Evolutionary conservation across 2,113 vertebrate genomes (phyloP).

Genomic region (Apodemus sylvaticus): DNA sequence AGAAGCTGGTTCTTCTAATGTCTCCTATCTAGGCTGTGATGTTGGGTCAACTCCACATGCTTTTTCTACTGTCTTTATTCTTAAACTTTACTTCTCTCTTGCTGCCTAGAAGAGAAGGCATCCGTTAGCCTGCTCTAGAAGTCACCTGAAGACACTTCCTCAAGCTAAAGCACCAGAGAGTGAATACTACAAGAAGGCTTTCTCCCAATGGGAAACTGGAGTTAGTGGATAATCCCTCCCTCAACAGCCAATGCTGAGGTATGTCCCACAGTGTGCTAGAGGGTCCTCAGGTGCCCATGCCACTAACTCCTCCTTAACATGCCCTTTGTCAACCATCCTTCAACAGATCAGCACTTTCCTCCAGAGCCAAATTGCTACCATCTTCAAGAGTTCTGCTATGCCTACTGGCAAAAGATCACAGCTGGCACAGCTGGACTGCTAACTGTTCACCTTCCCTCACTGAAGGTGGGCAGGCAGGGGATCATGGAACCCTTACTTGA

Average conservation of each 20-base stretch:
- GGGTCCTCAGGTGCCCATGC: neutral
- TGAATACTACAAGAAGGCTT: neutral
- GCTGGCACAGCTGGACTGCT: neutral
- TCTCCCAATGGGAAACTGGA: neutral
- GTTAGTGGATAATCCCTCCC: too few relatives aligned
- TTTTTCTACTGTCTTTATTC: neutral
- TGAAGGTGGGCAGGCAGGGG: neutral
- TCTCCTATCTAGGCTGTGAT: neutral
- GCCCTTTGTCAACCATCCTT: neutral
- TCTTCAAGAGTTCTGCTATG: neutral
- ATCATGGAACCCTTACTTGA: neutral
- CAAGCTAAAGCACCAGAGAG: neutral
- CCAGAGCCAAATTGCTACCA: neutral
- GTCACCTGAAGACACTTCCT: neutral
- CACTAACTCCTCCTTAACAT: too few relatives aligned
- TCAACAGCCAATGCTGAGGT: neutral
- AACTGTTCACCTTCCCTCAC: neutral
- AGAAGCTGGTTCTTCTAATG: neutral
- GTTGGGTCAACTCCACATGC: accelerated
- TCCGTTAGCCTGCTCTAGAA: neutral
- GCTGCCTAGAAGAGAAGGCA: neutral
- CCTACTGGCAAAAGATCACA: neutral
- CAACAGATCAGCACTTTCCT: neutral
- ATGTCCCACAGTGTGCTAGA: neutral
- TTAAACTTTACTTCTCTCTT: neutral